Conservation (phyloP, 2,888 invertebrate species). For the Zhengitettix transpicula region DNA sequence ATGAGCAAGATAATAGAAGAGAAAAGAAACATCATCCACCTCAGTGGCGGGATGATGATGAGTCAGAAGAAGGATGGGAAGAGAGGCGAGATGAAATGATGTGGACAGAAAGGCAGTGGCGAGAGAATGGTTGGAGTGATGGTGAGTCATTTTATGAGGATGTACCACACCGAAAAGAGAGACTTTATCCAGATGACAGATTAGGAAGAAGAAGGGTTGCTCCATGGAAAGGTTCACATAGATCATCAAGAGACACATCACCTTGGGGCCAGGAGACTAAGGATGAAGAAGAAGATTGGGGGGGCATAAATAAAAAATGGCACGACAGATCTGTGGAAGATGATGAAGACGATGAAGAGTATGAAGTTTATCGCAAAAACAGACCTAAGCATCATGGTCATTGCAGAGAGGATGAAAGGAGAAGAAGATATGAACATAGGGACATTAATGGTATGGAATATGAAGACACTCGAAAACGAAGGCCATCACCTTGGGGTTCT, state of each 20-base stretch:
- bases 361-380: constrained; percentile 30
- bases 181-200: constrained; percentile 15
- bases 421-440: constrained; percentile 10
- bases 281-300: constrained; percentile 19
- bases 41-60: constrained; percentile 19
- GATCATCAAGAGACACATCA: constrained; percentile 51
- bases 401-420: constrained; percentile 32
- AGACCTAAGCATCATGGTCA: constrained; percentile 31
- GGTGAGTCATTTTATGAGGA: constrained; percentile 20
- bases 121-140: constrained; percentile 21
- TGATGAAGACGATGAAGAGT: constrained; percentile 24
- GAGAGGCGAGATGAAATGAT: constrained; percentile 15
- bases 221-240: constrained; percentile 31
- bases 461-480: constrained; percentile 9
- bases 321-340: constrained; percentile 20
- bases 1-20: constrained; percentile 22
- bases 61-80: constrained; percentile 20
- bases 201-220: constrained; percentile 20
- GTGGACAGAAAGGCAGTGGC: constrained; percentile 17
- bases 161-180: constrained; percentile 10
- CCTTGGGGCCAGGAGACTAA: constrained; percentile 60
- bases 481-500: constrained; percentile 18
- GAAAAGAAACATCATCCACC: constrained; percentile 22
- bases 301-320: constrained; percentile 18
- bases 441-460: constrained; percentile 10